phyloP scores from a whole-genome alignment of 2,888 invertebrate species.

The Drosophila limbata region DNA sequence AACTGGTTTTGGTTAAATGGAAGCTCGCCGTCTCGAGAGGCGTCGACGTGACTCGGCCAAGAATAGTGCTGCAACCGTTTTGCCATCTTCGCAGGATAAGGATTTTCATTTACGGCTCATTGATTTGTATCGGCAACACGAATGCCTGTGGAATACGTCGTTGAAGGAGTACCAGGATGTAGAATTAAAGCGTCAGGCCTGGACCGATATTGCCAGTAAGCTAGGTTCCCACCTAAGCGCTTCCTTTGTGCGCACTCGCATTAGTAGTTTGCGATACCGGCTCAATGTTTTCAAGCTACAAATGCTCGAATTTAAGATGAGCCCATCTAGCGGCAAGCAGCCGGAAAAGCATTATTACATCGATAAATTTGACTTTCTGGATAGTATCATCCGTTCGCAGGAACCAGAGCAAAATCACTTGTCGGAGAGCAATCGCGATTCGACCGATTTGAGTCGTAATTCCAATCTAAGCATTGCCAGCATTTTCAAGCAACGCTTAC shows the following conservation, averaged over 20 bases:
- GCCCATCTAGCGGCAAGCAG: neutral
- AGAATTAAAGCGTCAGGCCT: neutral
- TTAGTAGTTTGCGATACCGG: neutral
- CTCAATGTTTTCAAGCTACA: neutral
- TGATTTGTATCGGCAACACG: neutral
- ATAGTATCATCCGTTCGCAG: neutral
- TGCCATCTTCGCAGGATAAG: neutral
- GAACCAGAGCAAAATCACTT: neutral
- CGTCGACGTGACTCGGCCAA: neutral
- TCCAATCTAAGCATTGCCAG: neutral
- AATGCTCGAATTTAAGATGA: neutral
- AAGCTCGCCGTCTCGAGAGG: neutral
- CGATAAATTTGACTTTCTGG: neutral
- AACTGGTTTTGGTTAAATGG: neutral
- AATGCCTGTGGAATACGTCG: neutral
- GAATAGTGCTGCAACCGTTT: neutral
- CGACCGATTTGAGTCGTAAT: neutral
- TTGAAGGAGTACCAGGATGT: neutral
- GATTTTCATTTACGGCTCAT: neutral
- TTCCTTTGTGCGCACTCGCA: neutral
- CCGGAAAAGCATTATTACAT: neutral
- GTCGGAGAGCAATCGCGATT: neutral
- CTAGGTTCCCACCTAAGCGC: neutral
- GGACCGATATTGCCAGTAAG: neutral
- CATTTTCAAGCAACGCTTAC: neutral